phyloP scores from a whole-genome alignment of 2,888 invertebrate species.

The Fissipunctia ypsillon region DNA sequence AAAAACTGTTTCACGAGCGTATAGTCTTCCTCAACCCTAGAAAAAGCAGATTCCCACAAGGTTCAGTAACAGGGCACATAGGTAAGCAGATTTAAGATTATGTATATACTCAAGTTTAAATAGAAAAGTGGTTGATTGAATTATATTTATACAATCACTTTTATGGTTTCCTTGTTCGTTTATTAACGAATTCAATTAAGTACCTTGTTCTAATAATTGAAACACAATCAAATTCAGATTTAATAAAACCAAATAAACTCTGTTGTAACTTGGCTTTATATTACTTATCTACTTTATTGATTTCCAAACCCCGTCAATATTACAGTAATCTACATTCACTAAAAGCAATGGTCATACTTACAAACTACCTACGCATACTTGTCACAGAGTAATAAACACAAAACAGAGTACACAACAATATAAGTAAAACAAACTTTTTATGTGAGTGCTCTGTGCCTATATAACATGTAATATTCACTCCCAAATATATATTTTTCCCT shows the following conservation, averaged over 20 bases:
- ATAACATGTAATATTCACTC: conserved; percentile 30
- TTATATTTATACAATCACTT: not conserved
- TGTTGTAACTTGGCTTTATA: not conserved
- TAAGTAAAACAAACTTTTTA: conserved; percentile 36
- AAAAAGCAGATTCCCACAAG: too few relatives aligned
- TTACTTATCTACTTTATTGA: not conserved
- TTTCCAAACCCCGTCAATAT: not conserved
- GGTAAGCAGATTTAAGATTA: too few relatives aligned
- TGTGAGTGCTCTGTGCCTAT: conserved; percentile 22
- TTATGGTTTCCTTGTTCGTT: not conserved
- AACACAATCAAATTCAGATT: too few relatives aligned
- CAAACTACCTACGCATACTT: conserved; percentile 17
- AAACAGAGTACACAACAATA: conserved; percentile 24
- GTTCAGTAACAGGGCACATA: too few relatives aligned
- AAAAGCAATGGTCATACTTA: conserved; percentile 10
- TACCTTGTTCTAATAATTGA: not conserved
- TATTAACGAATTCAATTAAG: not conserved
- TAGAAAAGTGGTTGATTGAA: not conserved
- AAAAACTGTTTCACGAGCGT: too few relatives aligned
- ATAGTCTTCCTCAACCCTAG: too few relatives aligned
- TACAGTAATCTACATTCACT: not conserved
- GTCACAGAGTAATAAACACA: conserved; percentile 47
- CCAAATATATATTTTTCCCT: conserved; percentile 31
- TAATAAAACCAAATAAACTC: not conserved
- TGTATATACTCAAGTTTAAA: too few relatives aligned